Base-by-base conservation (phyloP, 2,113 vertebrate genomes). In the Loxodonta africana region DNA sequence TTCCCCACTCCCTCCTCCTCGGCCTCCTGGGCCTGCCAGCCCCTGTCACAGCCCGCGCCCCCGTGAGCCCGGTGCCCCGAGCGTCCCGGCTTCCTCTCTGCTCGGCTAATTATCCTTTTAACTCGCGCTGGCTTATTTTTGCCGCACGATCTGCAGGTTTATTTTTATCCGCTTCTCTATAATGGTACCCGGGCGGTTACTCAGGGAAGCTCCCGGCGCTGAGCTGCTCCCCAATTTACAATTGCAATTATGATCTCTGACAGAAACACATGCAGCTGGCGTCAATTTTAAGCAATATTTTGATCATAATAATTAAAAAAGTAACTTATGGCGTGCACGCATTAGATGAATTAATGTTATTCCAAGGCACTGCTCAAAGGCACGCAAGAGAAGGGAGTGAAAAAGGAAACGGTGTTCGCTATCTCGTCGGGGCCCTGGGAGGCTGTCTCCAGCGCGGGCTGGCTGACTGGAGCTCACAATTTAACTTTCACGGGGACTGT, bases 241-340 rank as follows among this genome's bases (percentile, higher is more conserved):
- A 98, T 98, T 92, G 98, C 98, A 99, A 98, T 99, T 99, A 99
- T 96, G 98, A 98, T 96, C 98, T 97, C 98, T 93, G 87, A 98
- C 98, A 98, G 98, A 98, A 99, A 98, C 98, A 98, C 98, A 98
- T 98, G 98, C 98, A 99, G 98, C 98, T 99, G 98, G 98, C 97
- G 95, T 98, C 98, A 98, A 98, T 98, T 98, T 98, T 98, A 98
- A 99, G 98, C 98, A 99, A 99, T 98, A 98, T 99, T 99, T 99
- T 99, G 98, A 99, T 99, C 98, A 98, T 98, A 98, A 97, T 99
- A 98, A 99, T 99, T 99, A 98, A 98, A 98, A 98, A 98, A 98
- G 97, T 97, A 98, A 98, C 98, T 98, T 98, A 97, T 74, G 97
- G 97, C 93, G 88, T 96, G 63, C 97, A 96, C 78, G 65, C 96